Evolutionary conservation across 2,797 vertebrate species (phyloP).

Genomic region (Peromyscus eremicus): DNA sequence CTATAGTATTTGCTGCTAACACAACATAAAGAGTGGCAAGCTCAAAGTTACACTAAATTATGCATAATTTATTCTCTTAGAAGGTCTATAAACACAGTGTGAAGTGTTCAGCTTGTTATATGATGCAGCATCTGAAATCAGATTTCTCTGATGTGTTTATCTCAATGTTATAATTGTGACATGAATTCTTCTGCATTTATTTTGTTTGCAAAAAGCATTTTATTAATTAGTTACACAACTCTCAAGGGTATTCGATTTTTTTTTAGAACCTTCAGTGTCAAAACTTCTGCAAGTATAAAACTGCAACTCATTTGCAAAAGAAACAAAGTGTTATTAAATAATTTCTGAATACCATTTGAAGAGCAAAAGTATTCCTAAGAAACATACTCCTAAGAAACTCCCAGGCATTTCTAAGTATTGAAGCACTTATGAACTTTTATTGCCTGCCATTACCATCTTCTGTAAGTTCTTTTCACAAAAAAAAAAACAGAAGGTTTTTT

Average conservation of each 20-base stretch:
- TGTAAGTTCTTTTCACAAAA: conserved; percentile 24
- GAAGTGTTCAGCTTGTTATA: conserved; percentile 74
- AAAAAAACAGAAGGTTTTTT: conserved; percentile 37
- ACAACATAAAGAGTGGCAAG: conserved; percentile 71
- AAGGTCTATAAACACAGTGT: conserved; percentile 77
- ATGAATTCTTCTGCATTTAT: conserved; percentile 71
- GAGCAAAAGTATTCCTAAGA: neutral
- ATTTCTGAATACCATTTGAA: conserved; percentile 49
- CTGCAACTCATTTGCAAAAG: conserved; percentile 62
- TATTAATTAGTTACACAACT: conserved; percentile 74
- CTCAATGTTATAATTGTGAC: conserved; percentile 60
- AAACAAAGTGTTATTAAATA: conserved; percentile 64
- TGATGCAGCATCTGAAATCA: conserved; percentile 80
- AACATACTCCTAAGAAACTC: neutral
- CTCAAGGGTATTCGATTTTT: conserved; percentile 68
- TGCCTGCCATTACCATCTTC: neutral
- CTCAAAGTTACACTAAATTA: conserved; percentile 77
- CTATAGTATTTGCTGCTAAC: conserved; percentile 66
- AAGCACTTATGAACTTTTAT: conserved; percentile 51
- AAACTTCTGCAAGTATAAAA: conserved; percentile 72
- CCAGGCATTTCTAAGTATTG: conserved; percentile 44
- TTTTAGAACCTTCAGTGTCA: conserved; percentile 66
- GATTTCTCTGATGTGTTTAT: conserved; percentile 80
- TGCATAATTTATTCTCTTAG: conserved; percentile 72
- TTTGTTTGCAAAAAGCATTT: conserved; percentile 78